Evolutionary conservation across 2,888 invertebrate genomes (phyloP).

Genomic region (Nasonovia ribisnigri): DNA sequence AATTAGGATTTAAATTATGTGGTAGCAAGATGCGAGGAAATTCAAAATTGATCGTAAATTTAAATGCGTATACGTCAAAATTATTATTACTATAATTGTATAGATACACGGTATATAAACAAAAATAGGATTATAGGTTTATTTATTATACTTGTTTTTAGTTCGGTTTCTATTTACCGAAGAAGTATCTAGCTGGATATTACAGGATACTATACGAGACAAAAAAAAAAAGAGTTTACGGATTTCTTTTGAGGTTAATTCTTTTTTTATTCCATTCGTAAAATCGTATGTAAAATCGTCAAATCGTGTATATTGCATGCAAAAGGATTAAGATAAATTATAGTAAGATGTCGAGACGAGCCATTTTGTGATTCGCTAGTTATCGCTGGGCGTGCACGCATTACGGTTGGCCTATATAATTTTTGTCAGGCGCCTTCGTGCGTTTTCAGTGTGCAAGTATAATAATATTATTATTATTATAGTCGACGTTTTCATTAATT

Average conservation of each 20-base stretch:
- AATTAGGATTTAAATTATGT: background rate
- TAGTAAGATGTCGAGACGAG: background rate
- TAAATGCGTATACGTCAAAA: background rate
- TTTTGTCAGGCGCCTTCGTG: background rate
- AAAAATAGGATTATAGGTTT: background rate
- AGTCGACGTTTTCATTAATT: background rate
- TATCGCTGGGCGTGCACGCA: background rate
- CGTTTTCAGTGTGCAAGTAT: background rate
- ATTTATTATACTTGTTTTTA: background rate
- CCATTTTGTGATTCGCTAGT: background rate
- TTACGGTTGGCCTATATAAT: background rate
- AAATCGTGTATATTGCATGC: background rate
- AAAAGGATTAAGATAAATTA: background rate
- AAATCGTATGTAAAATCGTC: background rate
- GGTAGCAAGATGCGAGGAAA: background rate
- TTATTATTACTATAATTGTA: background rate
- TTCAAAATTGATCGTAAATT: background rate
- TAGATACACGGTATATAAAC: background rate
- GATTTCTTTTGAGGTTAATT: background rate
- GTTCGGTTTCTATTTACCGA: background rate
- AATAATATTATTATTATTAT: background rate
- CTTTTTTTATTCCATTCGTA: background rate
- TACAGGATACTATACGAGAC: background rate
- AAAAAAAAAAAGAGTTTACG: background rate
- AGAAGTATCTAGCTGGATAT: background rate